Base-by-base conservation (phyloP, 2,113 vertebrate genomes). In the Calidris pygmaea region DNA sequence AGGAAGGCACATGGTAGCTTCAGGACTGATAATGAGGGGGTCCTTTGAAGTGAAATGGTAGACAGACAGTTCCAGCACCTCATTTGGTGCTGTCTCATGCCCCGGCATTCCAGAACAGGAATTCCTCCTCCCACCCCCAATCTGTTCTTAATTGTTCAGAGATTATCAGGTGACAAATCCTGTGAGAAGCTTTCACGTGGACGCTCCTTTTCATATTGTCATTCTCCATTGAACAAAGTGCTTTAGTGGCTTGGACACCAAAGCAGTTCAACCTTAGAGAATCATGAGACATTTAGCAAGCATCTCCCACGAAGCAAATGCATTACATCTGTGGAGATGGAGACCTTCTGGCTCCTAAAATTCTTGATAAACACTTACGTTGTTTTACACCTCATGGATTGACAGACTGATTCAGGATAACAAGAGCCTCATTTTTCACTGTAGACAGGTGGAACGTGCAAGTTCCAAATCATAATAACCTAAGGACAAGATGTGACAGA, bases 381-480 rank as follows among this genome's bases (percentile, higher is more conserved):
- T 60, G 4, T n/a, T 89, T 80, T n/a, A 34, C 32, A 53, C 45
- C 20, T 53, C 3, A 2, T 26, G 48, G 14, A 53, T 4, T 63
- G 47, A 34, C 47, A 74, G 45, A 35, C 6, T 39, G 56, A 55
- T 55, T 78, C 29, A 45, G 37, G 43, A 27, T 24, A 71, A 58
- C 0, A 0, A 39, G 4, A 30, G 4, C 34, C 37, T 75, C 8
- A 2, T 43, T 80, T 12, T 88, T 68, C 3, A 2, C 21, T 66
- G 24, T 10, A 66, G 73, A 77, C 50, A 45, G 32, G 16, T 74
- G 52, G 41, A 94, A 66, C 8, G 22, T 70, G 35, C 48, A 70
- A 48, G n/a, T 41, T 75, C 6, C 34, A 41, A 80, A 91, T 19
- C 14, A 41, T 2, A 53, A 89, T 53, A 63, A 22, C 21, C 55